Percentiles rank a stretch among this genome's conserved stretches.
These are phyloP conservation scores for Adrianichthys oophorus DNA, from an alignment of 2,797 vertebrate genomes.

Conservation along the genomic window DNA sequence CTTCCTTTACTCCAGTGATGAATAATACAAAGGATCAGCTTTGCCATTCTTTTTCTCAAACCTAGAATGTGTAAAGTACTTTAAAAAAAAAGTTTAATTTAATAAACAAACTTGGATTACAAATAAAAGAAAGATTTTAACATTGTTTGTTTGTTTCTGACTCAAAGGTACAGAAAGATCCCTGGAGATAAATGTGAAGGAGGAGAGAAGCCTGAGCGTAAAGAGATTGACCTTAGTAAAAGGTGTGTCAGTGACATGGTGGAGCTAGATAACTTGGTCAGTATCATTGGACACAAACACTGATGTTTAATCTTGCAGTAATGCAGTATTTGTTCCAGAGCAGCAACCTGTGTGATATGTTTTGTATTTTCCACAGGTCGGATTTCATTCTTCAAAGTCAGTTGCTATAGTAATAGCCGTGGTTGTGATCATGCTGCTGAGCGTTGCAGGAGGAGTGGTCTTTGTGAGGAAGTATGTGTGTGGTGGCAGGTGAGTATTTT, in stretches of 20 bases:
- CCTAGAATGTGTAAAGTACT: too few species aligned
- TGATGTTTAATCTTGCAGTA: not conserved
- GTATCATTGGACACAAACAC: conserved; percentile 15
- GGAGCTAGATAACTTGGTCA: conserved; percentile 71
- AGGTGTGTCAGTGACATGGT: conserved; percentile 88
- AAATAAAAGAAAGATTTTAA: not conserved
- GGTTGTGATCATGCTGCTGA: conserved; percentile 81
- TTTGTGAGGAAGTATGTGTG: conserved; percentile 94
- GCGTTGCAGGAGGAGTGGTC: conserved; percentile 76
- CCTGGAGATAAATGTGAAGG: conserved; percentile 91
- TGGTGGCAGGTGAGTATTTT: conserved; percentile 86
- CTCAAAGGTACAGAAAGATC: conserved; percentile 90
- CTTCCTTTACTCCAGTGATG: too few species aligned
- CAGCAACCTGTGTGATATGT: not conserved
- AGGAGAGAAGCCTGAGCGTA: conserved; percentile 78
- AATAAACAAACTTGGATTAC: too few species aligned
- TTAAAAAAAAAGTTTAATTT: too few species aligned
- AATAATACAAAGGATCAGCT: too few species aligned
- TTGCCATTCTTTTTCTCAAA: too few species aligned
- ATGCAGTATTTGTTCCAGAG: not conserved
- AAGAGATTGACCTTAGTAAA: conserved; percentile 86
- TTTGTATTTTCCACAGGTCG: conserved; percentile 47
- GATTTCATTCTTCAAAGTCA: conserved; percentile 69
- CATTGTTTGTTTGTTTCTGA: not conserved
- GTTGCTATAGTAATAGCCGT: conserved; percentile 81